Evolutionary conservation across 2,113 vertebrate genomes (phyloP), one percentile per base, ranked within the genome.

Genomic region (Oxyruncus cristatus): DNA sequence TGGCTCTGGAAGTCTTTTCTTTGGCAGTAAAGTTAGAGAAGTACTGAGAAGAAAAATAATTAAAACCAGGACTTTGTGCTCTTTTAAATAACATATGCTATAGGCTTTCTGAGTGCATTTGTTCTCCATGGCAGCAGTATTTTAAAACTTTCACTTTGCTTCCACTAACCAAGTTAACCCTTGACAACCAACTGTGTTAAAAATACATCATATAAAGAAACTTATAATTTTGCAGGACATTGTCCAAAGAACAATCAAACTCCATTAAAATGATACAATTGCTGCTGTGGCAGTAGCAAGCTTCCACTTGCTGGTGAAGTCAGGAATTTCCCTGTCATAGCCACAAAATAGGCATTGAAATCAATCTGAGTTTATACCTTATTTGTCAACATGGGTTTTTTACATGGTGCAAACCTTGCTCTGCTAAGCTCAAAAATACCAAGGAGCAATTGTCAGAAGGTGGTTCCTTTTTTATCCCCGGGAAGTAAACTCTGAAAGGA

Each of bases 141-240:
- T 97, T 92, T 96, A 92, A 97, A 96, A 97, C 93, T 96, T 96
- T 97, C 95, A 91, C 90, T 96, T 96, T 78, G 83, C 72, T 92
- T 97, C 89, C 72, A 68, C 35, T 76, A 74, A 92, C 68, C n/a
- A 88, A 94, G 61, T 95, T 95, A 95, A 98, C 96, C 93, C 96
- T 95, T 96, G 87, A 93, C 67, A 84, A 66, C 15, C 59, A 94
- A 88, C 39, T 94, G n/a, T 77, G 85, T 56, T 95, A 94, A 46
- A 92, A 92, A 72, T 93, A 68, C 2, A 0, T 33, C 74, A 35
- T 4, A 1, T 70, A 28, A 33, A 71, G 39, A 74, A 88, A 55
- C 28, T 14, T 39, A 21, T 4, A 3, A 6, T 63, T 88, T 71
- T 74, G 14, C 19, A 78, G 39, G 56, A 67, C 6, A 9, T 44